Evolutionary conservation across 2,888 invertebrate species (phyloP), one percentile per base, ranked within the genome.

Genomic region (Pachliopta kotzebuea): DNA sequence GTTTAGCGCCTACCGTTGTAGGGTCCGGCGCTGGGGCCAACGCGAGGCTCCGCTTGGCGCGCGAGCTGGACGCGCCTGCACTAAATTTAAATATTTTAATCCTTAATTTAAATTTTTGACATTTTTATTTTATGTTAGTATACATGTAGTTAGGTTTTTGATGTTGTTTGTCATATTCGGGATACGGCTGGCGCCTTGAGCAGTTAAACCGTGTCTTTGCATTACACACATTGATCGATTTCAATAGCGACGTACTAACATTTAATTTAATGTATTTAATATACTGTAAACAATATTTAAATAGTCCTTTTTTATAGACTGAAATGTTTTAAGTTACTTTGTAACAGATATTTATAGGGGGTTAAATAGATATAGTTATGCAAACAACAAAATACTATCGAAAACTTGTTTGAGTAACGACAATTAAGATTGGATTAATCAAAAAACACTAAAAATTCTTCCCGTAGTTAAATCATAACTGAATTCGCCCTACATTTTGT

Each of bases 51-150:
- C 83, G 45, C 18, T n/a, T 8, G 45, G 45, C 45, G 45, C 45
- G 45, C 6, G 45, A n/a, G 45, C 77, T 78, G 84, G 87, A 85
- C 82, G 79, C 83, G 84, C 80, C 83, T 87, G 90, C 87, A 91
- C 90, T 91, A 91, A 91, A 91, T 91, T 91, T 90, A 83, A 91
- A 91, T 91, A 91, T 90, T 91, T 91, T 90, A 91, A 90, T 90
- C 90, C 90, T 91, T 90, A 91, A 90, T 91, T 91, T 90, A 90
- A 91, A 90, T 90, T 91, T 91, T 90, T 91, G 90, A 90, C 91
- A 90, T 91, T 91, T 91, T 91, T 91, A 91, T 91, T 90, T 91
- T 88, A 90, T 88, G 90, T 90, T 90, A 83, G 90, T 90, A 89
- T 89, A 90, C 88, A 86, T 90, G 89, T 90, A 90, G 87, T 88